Percentiles rank a stretch among this genome's conserved stretches.
Conservation (phyloP, 2,113 vertebrate species). For the Haliaeetus leucogaster region DNA sequence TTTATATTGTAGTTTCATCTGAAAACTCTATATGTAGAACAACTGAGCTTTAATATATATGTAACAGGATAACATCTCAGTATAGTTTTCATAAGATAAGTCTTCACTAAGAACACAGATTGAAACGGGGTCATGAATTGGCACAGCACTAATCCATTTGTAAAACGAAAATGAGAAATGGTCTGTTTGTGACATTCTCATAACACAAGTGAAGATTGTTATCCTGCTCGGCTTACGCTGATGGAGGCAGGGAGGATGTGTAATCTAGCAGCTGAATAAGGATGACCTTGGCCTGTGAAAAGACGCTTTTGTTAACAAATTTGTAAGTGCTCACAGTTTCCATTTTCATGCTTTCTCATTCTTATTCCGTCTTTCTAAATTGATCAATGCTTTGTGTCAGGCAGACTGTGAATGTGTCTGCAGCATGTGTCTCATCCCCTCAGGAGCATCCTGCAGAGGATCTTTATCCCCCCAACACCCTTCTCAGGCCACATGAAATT, state of each 20-base stretch:
- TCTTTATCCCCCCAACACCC: accelerated
- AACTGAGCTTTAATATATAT: neutral
- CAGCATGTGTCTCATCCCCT: neutral
- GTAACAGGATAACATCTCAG: neutral
- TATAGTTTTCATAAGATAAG: neutral
- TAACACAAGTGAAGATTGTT: neutral
- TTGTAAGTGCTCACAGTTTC: neutral
- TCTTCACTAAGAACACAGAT: neutral
- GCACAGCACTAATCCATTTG: neutral
- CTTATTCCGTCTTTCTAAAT: neutral
- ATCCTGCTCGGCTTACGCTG: neutral
- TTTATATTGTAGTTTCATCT: neutral
- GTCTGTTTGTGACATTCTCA: neutral
- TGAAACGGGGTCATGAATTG: neutral
- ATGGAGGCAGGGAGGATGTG: neutral
- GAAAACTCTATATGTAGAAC: neutral
- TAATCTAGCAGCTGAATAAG: neutral
- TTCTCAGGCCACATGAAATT: neutral
- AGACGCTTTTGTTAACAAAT: neutral
- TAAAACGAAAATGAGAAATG: neutral
- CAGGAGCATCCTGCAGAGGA: neutral
- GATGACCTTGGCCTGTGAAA: neutral
- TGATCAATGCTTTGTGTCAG: neutral
- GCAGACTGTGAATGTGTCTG: neutral
- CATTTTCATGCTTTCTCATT: neutral